phyloP scores from a whole-genome alignment of 2,113 vertebrate genomes.

The Corythornis cristatus region DNA sequence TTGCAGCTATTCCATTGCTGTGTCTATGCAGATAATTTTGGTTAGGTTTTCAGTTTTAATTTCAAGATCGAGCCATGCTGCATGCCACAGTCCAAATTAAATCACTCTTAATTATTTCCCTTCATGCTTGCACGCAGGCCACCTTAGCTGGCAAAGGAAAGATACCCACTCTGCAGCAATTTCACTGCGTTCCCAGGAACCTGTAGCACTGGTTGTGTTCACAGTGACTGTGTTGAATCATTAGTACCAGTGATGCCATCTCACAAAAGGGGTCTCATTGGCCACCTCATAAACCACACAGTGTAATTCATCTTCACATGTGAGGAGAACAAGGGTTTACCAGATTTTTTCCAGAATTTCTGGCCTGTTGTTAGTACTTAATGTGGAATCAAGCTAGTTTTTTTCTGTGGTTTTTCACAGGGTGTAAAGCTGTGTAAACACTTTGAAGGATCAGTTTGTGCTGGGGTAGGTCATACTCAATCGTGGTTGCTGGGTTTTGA shows the following conservation, averaged over 20 bases:
- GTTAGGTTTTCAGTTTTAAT: not conserved
- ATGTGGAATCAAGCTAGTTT: not conserved
- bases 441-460: not conserved
- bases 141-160: not conserved
- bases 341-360: not conserved
- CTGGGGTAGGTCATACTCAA: rapidly evolving
- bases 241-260: not conserved
- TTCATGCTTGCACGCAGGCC: not conserved
- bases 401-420: not conserved
- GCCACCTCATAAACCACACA: not conserved
- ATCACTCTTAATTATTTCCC: not conserved
- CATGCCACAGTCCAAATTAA: not conserved
- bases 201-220: not conserved
- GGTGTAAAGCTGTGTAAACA: not conserved
- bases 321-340: not conserved
- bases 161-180: not conserved
- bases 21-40: not conserved
- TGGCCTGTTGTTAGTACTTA: not conserved
- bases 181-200: not conserved
- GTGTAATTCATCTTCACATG: not conserved
- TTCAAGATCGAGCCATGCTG: not conserved
- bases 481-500: not conserved
- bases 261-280: not conserved
- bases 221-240: not conserved
- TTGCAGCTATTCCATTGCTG: not conserved